phyloP scores from a whole-genome alignment of 2,888 invertebrate genomes.

The Hemistola chrysoprasaria region DNA sequence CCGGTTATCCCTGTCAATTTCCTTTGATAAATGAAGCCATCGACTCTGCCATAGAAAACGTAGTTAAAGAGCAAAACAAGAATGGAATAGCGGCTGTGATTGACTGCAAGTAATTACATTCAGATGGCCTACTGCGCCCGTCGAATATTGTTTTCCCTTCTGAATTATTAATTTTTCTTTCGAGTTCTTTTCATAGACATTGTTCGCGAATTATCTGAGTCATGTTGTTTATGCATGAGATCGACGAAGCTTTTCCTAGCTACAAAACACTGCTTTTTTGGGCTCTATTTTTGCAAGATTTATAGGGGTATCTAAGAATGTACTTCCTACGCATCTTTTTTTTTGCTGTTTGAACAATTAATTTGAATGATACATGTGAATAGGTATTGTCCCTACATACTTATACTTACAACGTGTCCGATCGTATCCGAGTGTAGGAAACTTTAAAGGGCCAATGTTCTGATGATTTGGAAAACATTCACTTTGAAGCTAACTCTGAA shows the following conservation, averaged over 20 bases:
- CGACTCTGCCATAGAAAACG: conserved; percentile 7
- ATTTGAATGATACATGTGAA: no score
- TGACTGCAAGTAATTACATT: conserved; percentile 32
- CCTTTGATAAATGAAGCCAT: conserved; percentile 7
- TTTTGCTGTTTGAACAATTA: no score
- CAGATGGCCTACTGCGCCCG: conserved; percentile 12
- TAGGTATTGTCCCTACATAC: no score
- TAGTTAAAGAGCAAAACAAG: conserved; percentile 14
- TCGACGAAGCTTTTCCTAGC: no score
- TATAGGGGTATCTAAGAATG: no score
- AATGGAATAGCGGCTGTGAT: conserved; percentile 32
- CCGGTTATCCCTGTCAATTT: not conserved
- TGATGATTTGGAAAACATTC: no score
- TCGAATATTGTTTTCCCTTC: conserved; percentile 21
- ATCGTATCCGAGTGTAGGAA: no score
- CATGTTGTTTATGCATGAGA: conserved; percentile 1
- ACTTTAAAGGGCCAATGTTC: no score
- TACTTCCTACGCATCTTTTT: no score
- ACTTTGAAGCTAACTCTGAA: no score
- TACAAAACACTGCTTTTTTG: not conserved
- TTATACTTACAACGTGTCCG: no score
- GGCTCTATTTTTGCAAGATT: not conserved
- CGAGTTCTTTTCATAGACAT: conserved; percentile 9
- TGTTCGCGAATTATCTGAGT: conserved; percentile 8
- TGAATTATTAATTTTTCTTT: conserved; percentile 24